Evolutionary conservation across 2,113 vertebrate species (phyloP), one percentile per base, ranked within the genome.

Genomic region (Pangasianodon gigas): DNA sequence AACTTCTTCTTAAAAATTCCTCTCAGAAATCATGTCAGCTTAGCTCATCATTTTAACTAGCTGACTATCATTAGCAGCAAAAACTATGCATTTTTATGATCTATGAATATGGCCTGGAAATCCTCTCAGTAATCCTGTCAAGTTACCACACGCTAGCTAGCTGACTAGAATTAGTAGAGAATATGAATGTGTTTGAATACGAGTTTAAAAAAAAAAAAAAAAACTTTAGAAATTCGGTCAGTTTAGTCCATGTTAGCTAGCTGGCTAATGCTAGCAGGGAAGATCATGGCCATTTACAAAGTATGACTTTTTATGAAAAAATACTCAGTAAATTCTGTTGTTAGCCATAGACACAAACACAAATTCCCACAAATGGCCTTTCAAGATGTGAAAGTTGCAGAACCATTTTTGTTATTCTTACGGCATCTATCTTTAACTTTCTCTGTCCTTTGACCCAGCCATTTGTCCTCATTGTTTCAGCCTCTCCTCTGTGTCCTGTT

Each of bases 401-500:
- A 62, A 14, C 56, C 14, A 8, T 84, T 24, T 56, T 62, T 41
- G 32, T 60, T 58, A 24, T 41, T 62, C 58, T 84, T 62, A 13
- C 21, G 46, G 82, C 21, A 62, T 84, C 32, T 83, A 21, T 21
- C 21, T 60, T 84, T 60, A 44, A 84, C 58, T 44, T 8, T 24
- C 4, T 84, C 32, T 44, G 37, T 84, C 11, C 10, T 62, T 62
- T 29, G 37, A 13, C 56, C 58, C 82, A 84, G 82, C 82, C 26
- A 60, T 84, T 60, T 60, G 54, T 60, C 32, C 29, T 41, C 21
- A 24, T 37, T 54, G 65, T 44, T 85, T 26, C 37, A 74, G 41
- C 71, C 46, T 69, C 37, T 65, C 41, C 67, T 65, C 84, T 18
- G 81, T 81, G 56, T 56, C 16, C 56, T 88, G 75, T 86, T 81